These are phyloP conservation scores for Artibeus jamaicensis DNA, from an alignment of 2,797 vertebrate species.

Conservation along the genomic window DNA sequence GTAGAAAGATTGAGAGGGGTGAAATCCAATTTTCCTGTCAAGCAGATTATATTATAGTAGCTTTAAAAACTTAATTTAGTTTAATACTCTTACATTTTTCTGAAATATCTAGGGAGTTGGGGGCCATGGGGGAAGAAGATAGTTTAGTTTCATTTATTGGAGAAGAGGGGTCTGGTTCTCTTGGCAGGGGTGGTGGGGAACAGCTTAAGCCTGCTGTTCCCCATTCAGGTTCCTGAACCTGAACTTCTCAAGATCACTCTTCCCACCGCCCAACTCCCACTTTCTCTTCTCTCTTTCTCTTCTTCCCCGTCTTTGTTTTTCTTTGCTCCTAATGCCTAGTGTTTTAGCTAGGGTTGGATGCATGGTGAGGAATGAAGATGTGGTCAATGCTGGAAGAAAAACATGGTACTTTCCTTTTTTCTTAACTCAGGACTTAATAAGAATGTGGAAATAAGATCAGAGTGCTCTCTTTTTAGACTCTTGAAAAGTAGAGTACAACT, in stretches of 20 bases:
- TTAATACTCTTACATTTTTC: neutral
- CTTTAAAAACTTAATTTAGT: neutral
- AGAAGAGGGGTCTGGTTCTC: neutral
- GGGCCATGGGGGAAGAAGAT: rapidly evolving
- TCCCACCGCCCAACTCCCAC: neutral
- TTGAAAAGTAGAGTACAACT: neutral
- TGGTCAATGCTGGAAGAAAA: neutral
- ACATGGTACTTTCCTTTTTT: neutral
- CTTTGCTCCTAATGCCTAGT: neutral
- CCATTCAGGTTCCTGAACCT: neutral
- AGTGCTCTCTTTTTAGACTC: neutral
- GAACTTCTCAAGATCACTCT: neutral
- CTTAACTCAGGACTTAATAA: neutral
- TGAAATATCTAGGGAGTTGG: neutral
- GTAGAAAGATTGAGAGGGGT: neutral
- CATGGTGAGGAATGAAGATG: neutral
- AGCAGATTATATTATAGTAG: neutral
- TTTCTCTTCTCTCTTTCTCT: neutral
- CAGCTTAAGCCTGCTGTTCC: neutral
- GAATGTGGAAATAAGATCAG: neutral
- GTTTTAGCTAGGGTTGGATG: neutral
- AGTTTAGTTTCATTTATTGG: neutral
- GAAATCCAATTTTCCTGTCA: neutral
- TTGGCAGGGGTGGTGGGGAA: neutral
- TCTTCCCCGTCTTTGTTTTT: neutral